Evolutionary conservation across 1,140 invertebrate genomes (phyloP).

Genomic region (Anagrus nilaparvatae): DNA sequence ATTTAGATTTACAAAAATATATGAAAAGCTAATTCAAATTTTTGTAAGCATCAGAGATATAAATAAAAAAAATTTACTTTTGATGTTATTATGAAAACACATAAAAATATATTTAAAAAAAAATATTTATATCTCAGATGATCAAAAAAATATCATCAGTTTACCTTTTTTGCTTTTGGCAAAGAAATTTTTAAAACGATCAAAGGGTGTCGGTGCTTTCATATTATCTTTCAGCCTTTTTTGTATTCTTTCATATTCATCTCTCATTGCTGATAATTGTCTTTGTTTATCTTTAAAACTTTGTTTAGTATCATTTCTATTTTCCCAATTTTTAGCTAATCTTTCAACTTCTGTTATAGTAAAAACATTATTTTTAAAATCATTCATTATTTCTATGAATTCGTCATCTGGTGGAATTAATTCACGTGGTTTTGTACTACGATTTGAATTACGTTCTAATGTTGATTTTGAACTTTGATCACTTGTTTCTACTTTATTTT

Average conservation of each 20-base stretch:
- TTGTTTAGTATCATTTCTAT: slow-evolving; percentile 74
- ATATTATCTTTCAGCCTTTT: slow-evolving; percentile 58
- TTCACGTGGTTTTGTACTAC: slow-evolving; percentile 25
- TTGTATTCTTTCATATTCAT: slow-evolving; percentile 72
- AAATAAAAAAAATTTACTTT: too few species aligned
- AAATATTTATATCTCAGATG: too few species aligned
- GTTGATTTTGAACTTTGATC: slow-evolving; percentile 5
- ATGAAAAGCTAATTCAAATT: too few species aligned
- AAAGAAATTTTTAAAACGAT: slow-evolving; percentile 67
- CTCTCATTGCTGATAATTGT: slow-evolving; percentile 65
- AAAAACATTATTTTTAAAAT: slow-evolving; percentile 81
- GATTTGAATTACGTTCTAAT: slow-evolving; percentile 11
- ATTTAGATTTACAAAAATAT: too few species aligned
- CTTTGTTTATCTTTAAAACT: slow-evolving; percentile 77
- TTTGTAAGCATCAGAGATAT: not conserved
- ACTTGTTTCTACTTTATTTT: too few species aligned
- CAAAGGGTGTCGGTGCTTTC: slow-evolving; percentile 67
- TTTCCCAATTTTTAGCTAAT: slow-evolving; percentile 73
- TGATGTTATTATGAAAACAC: too few species aligned
- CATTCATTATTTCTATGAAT: slow-evolving; percentile 75
- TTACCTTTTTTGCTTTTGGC: slow-evolving; percentile 50
- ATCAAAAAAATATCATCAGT: slow-evolving; percentile 5
- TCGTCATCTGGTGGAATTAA: slow-evolving; percentile 54
- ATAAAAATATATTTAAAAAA: too few species aligned
- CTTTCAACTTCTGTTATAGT: slow-evolving; percentile 75